Conservation (phyloP, 2,888 invertebrate species). For the Drosophila eohydei region DNA sequence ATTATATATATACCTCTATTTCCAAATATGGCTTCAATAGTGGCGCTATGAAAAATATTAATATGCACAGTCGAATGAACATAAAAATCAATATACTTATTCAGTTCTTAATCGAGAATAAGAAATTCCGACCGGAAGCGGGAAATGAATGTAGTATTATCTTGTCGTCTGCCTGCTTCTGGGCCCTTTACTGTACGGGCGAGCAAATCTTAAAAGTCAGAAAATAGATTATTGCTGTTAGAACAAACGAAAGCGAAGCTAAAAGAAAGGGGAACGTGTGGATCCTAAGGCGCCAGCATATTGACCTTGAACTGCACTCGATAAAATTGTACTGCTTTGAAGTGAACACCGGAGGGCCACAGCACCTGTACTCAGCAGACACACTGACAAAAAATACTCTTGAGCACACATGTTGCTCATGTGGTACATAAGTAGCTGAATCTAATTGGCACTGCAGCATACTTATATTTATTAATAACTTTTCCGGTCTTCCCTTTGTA, state of each 20-base stretch:
- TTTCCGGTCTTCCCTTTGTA: slow-evolving; percentile 35
- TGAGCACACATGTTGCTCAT: slow-evolving; percentile 64
- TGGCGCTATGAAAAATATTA: too few relatives aligned
- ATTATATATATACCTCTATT: too few relatives aligned
- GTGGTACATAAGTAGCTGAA: slow-evolving; percentile 54
- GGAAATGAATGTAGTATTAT: slow-evolving; percentile 72
- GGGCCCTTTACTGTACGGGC: slow-evolving; percentile 4
- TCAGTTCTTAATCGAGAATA: background rate
- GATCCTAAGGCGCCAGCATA: slow-evolving; percentile 10
- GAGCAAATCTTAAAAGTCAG: background rate
- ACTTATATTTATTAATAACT: slow-evolving; percentile 47
- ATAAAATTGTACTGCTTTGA: slow-evolving; percentile 24
- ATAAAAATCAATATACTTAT: background rate
- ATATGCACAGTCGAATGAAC: too few relatives aligned
- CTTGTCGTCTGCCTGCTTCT: slow-evolving; percentile 40
- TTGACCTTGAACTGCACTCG: slow-evolving; percentile 55
- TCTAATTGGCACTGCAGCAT: slow-evolving; percentile 63
- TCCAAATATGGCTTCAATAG: background rate
- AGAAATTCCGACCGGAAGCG: slow-evolving; percentile 61
- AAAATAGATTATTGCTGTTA: slow-evolving; percentile 17
- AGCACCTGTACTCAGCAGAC: slow-evolving; percentile 28
- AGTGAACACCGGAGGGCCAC: slow-evolving; percentile 37
- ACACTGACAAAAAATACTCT: background rate
- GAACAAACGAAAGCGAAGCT: slow-evolving; percentile 15
- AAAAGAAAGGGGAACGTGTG: background rate